These are phyloP conservation scores for Atherinomorus stipes DNA, from an alignment of 2,113 vertebrate genomes.

Conservation along the genomic window DNA sequence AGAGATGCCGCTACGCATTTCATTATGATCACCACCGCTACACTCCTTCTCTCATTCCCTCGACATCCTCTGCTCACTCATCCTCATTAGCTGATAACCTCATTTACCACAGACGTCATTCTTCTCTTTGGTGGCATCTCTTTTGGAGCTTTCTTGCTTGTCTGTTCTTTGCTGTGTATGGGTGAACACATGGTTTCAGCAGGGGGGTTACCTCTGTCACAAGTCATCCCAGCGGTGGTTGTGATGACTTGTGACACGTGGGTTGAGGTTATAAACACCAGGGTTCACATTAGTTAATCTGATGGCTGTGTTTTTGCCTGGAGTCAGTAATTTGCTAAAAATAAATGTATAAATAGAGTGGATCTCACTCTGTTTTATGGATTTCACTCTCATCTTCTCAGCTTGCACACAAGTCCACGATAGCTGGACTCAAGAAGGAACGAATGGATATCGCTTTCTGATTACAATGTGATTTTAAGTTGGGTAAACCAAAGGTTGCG, in stretches of 20 bases:
- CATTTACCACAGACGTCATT: constrained; percentile 39
- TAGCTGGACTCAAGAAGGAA: background rate
- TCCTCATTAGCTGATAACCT: constrained; percentile 32
- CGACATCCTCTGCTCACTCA: constrained; percentile 11
- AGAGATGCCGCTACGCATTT: constrained; percentile 47
- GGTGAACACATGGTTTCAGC: constrained; percentile 13
- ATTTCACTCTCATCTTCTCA: background rate
- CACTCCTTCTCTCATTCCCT: background rate
- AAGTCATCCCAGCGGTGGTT: constrained; percentile 16
- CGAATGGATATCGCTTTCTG: background rate
- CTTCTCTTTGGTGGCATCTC: constrained; percentile 6
- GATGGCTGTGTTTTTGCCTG: constrained; percentile 22
- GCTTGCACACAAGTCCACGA: background rate
- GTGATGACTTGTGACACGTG: constrained; percentile 26
- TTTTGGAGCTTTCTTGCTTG: constrained; percentile 7
- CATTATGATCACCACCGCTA: constrained; percentile 25
- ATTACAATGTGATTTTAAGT: constrained; percentile 7
- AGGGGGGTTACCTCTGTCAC: background rate
- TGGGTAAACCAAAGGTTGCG: background rate
- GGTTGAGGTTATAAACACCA: constrained; percentile 5
- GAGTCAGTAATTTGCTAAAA: constrained; percentile 20
- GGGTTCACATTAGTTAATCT: constrained; percentile 1
- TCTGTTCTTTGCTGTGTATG: constrained; percentile 1
- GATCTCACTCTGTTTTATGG: background rate
- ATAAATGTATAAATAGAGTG: background rate